Conservation (phyloP, 2,113 vertebrate species). For the Leptobrachium leishanense region DNA sequence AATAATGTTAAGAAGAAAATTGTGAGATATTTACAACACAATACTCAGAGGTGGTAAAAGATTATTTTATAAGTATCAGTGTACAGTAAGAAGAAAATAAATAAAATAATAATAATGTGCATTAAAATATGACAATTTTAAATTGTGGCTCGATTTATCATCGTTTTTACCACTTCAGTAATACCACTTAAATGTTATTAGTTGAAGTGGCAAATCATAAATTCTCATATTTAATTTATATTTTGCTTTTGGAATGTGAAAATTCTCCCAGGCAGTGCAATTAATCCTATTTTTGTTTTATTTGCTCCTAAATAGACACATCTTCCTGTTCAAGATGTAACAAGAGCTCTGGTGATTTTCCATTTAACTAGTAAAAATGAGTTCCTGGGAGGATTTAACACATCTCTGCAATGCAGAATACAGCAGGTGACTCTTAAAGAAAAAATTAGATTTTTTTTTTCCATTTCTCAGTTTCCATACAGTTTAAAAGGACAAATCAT, state of each 20-base stretch:
- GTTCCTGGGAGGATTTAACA: constrained; percentile 17
- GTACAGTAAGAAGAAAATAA: no score
- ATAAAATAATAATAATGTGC: no score
- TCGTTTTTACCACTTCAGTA: no score
- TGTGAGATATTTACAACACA: no score
- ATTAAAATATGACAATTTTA: no score
- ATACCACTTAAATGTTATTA: no score
- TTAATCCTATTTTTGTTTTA: constrained; percentile 22
- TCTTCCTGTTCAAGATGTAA: constrained; percentile 1
- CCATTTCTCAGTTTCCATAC: background rate
- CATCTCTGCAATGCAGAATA: background rate
- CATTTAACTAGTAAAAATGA: constrained; percentile 30
- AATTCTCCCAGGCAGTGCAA: background rate
- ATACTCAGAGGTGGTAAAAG: no score
- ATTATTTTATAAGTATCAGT: no score
- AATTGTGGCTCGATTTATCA: no score
- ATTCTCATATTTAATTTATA: background rate
- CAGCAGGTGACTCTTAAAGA: constrained; percentile 27
- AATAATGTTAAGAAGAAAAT: no score
- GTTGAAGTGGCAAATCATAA: background rate
- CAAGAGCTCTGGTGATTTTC: background rate
- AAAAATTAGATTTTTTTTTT: background rate
- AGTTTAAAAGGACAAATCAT: constrained; percentile 36
- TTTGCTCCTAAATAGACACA: constrained; percentile 12
- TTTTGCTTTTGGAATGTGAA: background rate